Evolutionary conservation across 2,797 vertebrate species (phyloP).

Genomic region (Buceros bicornis): DNA sequence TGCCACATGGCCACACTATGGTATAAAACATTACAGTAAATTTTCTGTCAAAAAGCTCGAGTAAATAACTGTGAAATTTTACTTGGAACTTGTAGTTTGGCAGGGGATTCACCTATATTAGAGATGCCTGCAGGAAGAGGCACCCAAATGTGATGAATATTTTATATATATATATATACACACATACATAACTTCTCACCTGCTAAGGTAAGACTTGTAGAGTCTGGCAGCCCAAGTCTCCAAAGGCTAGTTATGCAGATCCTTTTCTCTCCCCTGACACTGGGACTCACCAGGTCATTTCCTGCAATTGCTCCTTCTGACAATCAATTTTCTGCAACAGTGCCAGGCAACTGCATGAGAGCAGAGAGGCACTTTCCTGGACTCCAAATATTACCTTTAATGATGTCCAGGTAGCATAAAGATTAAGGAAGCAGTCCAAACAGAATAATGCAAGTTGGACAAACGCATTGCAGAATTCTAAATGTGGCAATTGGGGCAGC

Average conservation of each 20-base stretch:
- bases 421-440: background rate
- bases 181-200: background rate
- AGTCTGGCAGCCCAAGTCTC: background rate
- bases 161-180: background rate
- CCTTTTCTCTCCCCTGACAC: background rate
- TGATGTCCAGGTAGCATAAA: background rate
- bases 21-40: background rate
- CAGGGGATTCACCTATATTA: background rate
- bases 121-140: background rate
- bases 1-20: background rate
- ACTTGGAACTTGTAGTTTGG: background rate
- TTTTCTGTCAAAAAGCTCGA: background rate
- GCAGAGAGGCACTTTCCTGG: background rate
- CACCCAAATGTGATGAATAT: background rate
- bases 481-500: background rate
- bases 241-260: background rate
- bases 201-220: background rate
- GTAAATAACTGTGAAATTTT: background rate
- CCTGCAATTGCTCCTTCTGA: constrained; percentile 8
- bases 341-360: background rate
- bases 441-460: background rate
- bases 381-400: background rate
- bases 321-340: background rate
- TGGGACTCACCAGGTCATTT: background rate
- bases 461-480: background rate